Evolutionary conservation across 2,113 vertebrate species (phyloP).

Genomic region (Phylloscopus whistleri): DNA sequence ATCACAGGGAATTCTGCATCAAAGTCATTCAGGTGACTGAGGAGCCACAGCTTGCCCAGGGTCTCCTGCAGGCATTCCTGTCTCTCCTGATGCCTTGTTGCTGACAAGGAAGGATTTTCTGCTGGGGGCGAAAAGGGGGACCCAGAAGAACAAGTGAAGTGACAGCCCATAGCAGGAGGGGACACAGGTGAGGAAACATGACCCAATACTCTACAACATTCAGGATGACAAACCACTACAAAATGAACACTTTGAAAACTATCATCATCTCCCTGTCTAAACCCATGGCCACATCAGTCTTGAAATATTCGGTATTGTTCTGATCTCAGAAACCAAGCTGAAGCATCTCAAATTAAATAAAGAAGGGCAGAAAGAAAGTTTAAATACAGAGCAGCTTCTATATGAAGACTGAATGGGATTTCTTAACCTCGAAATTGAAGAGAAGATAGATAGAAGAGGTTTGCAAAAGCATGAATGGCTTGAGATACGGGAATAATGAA

Average conservation of each 20-base stretch:
- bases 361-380: background rate
- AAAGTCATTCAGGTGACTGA: background rate
- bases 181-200: accelerated
- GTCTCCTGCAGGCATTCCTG: background rate
- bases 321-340: background rate
- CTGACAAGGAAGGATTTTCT: background rate
- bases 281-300: background rate
- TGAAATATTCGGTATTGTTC: background rate
- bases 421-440: background rate
- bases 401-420: background rate
- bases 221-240: background rate
- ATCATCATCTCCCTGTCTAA: background rate
- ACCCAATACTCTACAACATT: background rate
- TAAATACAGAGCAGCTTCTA: background rate
- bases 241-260: background rate
- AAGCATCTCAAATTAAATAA: background rate
- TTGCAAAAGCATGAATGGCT: background rate
- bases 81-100: background rate
- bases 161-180: accelerated
- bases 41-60: background rate
- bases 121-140: background rate
- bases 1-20: background rate
- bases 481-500: background rate
- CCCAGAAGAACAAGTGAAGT: background rate
- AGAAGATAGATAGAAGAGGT: background rate